phyloP scores from a whole-genome alignment of 1,140 invertebrate species.

The Drosophila jambulina region DNA sequence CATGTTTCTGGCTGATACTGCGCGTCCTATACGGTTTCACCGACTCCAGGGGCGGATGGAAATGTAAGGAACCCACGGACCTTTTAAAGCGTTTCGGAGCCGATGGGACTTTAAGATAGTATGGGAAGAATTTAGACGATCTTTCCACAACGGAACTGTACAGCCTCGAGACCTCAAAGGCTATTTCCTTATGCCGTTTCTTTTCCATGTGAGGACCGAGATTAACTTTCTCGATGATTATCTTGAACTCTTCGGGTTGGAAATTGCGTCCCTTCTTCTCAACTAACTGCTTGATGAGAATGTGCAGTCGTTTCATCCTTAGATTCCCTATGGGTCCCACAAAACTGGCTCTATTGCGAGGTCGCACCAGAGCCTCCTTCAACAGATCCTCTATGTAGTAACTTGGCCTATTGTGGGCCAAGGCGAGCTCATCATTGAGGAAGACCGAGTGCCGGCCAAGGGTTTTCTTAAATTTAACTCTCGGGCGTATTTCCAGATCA shows the following conservation, averaged over 20 bases:
- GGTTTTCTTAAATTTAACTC: neutral
- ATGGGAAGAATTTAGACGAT: too few species aligned
- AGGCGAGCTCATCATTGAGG: slow-evolving; percentile 17
- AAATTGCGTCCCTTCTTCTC: neutral
- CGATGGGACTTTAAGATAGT: too few species aligned
- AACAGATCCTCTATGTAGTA: neutral
- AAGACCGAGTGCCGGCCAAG: slow-evolving; percentile 2
- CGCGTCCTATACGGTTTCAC: neutral
- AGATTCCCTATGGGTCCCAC: slow-evolving; percentile 8
- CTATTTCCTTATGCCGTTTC: neutral
- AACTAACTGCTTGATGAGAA: neutral
- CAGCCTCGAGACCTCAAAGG: neutral
- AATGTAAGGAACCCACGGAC: accelerated
- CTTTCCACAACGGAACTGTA: slow-evolving; percentile 7
- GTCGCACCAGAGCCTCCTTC: neutral
- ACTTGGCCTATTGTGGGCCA: neutral
- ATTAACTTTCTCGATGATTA: neutral
- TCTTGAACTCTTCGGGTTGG: neutral
- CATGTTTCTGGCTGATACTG: neutral
- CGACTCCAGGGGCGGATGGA: neutral
- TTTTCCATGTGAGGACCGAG: neutral
- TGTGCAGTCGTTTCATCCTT: neutral
- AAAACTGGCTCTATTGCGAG: neutral
- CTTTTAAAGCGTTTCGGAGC: neutral
- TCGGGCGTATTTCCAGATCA: neutral